Conservation (phyloP, 1,140 invertebrate genomes). For the Bombus soroeensis region DNA sequence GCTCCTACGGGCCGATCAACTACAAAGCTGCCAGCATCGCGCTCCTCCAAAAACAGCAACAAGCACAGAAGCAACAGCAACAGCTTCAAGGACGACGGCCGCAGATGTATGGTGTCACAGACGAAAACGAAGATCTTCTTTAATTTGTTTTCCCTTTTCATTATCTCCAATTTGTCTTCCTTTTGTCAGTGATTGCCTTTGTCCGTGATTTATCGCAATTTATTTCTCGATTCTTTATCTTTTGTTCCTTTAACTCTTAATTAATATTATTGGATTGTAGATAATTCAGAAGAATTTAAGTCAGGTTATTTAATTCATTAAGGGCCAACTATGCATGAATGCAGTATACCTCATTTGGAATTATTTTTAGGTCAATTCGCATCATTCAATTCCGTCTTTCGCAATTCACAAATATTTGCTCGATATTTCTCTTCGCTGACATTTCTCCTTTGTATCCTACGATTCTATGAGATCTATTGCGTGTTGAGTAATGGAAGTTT, state of each 20-base stretch:
- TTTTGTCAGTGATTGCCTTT: background rate
- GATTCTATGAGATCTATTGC: background rate
- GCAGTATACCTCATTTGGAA: background rate
- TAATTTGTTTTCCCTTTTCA: conserved; percentile 61
- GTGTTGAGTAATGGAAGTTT: too few species aligned
- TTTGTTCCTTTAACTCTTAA: background rate
- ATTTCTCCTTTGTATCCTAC: background rate
- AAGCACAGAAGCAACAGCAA: conserved; percentile 68
- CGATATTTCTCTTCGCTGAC: background rate
- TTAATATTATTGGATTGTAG: background rate
- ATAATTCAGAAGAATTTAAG: background rate
- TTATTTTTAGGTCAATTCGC: background rate
- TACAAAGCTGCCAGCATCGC: conserved; percentile 93
- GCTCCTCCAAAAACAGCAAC: conserved; percentile 77
- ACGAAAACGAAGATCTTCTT: conserved; percentile 81
- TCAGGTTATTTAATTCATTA: background rate
- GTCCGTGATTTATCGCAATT: background rate
- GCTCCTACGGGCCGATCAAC: conserved; percentile 94
- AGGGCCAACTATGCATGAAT: background rate
- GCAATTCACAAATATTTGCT: too few species aligned
- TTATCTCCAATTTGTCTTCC: background rate
- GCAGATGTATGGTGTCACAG: conserved; percentile 80
- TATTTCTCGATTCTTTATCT: background rate
- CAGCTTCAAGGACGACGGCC: conserved; percentile 74
- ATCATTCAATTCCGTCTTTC: too few species aligned